Evolutionary conservation across 2,888 invertebrate genomes (phyloP).

Genomic region (Caradrina kadenii): DNA sequence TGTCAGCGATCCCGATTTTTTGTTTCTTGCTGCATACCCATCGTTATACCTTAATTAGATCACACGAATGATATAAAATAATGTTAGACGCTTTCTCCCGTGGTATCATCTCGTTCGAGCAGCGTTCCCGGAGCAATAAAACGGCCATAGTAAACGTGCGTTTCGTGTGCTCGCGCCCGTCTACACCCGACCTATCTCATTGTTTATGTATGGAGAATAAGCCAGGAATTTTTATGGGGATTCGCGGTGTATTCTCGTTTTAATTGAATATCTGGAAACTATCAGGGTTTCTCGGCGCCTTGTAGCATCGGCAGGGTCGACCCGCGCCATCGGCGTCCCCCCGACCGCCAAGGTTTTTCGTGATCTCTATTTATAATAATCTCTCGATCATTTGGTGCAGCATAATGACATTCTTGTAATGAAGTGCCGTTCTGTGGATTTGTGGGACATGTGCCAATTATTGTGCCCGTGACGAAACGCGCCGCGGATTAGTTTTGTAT

Average conservation of each 20-base stretch:
- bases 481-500: constrained; percentile 80
- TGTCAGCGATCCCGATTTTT: constrained; percentile 91
- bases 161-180: constrained; percentile 87
- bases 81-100: constrained; percentile 85
- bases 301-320: constrained; percentile 70
- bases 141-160: constrained; percentile 89
- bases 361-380: constrained; percentile 89
- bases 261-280: constrained; percentile 80
- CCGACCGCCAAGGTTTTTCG: constrained; percentile 83
- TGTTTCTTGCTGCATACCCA: constrained; percentile 89
- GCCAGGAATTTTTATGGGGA: constrained; percentile 88
- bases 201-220: constrained; percentile 90
- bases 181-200: constrained; percentile 90
- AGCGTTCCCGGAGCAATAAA: constrained; percentile 82
- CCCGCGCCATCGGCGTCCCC: constrained; percentile 77
- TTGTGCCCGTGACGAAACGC: constrained; percentile 85
- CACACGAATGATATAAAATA: constrained; percentile 89
- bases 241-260: constrained; percentile 79
- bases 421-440: constrained; percentile 86
- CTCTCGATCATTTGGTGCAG: constrained; percentile 86
- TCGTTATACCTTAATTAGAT: constrained; percentile 89
- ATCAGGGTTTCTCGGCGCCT: constrained; percentile 70
- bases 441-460: constrained; percentile 90
- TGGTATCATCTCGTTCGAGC: constrained; percentile 73
- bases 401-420: constrained; percentile 89